These are phyloP conservation scores for Homarus gammarus DNA, from an alignment of 2,888 invertebrate species.

Conservation along the genomic window DNA sequence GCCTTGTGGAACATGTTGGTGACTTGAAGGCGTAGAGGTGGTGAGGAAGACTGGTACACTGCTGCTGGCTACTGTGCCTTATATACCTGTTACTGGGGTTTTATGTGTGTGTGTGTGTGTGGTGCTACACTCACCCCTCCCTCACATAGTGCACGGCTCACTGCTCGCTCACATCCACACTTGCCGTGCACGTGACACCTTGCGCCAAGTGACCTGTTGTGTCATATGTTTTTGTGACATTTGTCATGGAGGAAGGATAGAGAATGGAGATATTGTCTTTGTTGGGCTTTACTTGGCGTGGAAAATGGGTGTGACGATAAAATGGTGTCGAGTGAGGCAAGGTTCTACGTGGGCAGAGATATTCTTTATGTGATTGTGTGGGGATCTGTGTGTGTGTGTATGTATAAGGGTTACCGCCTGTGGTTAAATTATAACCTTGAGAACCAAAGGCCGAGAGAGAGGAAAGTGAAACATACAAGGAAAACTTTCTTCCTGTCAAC, in stretches of 20 bases:
- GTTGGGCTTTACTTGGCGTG: neutral
- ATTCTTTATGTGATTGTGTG: too few species aligned
- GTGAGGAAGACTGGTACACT: neutral
- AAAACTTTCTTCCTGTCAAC: too few species aligned
- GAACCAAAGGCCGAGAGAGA: too few species aligned
- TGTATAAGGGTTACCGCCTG: too few species aligned
- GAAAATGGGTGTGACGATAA: neutral
- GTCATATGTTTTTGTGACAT: neutral
- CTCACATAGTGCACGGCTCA: neutral
- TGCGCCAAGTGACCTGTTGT: neutral
- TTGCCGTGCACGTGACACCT: neutral
- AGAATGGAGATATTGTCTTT: constrained; percentile 5
- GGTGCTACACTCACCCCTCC: neutral
- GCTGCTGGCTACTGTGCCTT: neutral
- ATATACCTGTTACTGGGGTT: neutral
- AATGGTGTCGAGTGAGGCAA: neutral
- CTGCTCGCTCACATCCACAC: neutral
- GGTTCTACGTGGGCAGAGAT: too few species aligned
- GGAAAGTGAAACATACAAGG: too few species aligned
- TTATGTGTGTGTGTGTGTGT: neutral
- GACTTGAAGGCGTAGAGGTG: neutral
- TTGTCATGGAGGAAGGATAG: neutral
- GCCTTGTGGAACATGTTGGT: neutral
- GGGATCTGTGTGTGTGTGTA: too few species aligned
- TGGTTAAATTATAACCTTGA: too few species aligned